Evolutionary conservation across 2,888 invertebrate species (phyloP), one percentile per base, ranked within the genome.

Genomic region (Lasioglossum malachurum): DNA sequence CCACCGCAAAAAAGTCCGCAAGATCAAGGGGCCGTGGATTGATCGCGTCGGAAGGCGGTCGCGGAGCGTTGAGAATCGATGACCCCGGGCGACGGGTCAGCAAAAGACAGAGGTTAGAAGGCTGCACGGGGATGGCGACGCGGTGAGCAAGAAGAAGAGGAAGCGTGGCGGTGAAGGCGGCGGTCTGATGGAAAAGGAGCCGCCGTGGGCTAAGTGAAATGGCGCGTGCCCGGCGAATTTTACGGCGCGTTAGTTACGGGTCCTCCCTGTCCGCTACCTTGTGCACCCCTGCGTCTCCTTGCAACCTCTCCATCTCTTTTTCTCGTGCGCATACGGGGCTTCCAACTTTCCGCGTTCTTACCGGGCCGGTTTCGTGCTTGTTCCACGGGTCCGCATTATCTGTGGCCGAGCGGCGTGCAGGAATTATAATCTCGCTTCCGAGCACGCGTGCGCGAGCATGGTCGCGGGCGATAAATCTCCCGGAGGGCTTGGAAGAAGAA

Each of bases 201-300:
- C 88, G 92, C 92, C 91, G 84, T 91, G 91, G 93, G 92, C 92
- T 91, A 93, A 93, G 94, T 93, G 94, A 94, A 94, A 94, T 94
- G 94, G 93, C 94, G 94, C 94, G 94, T 94, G 94, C 94, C 94
- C 92, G 87, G 89, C 92, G 92, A 92, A 94, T 94, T 94, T 94
- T 92, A 94, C 93, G 94, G 91, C 89, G 89, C 92, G 94, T 94
- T 94, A 94, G 93, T 91, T 90, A 92, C 92, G 93, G 91, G 87
- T 88, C 88, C 90, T 90, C 88, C 87, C 84, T 83, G 83, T 87
- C 86, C 87, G 85, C 87, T 90, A 86, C 89, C 87, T 88, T 79
- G 80, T 79, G 80, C 86, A 73, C 76, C 81, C 35, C 35, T n/a
- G 75, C 27, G 57, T 41, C 64, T 67, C 57, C 72, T 79, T 77